Evolutionary conservation across 2,113 vertebrate genomes (phyloP).

Genomic region (Glareola pratincola): DNA sequence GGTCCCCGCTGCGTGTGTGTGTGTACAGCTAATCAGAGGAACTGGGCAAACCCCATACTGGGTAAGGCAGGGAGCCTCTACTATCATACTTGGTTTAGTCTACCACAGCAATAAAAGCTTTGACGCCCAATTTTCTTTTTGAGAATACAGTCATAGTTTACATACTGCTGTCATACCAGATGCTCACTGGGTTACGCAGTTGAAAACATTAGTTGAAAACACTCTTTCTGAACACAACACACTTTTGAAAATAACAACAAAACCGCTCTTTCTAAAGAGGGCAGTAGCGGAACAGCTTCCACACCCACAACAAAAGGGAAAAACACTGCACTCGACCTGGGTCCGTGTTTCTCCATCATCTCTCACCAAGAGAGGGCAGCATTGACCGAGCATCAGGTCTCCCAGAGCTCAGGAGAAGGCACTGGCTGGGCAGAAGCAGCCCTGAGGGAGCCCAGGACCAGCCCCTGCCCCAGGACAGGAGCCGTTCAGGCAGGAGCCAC

Average conservation of each 20-base stretch:
- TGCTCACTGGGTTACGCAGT: not conserved
- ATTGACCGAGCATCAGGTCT: not conserved
- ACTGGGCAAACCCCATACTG: not conserved
- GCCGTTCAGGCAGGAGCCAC: not conserved
- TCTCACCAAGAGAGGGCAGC: conserved; percentile 49
- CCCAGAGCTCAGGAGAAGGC: not conserved
- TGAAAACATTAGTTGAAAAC: fast-evolving
- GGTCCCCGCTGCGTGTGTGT: fast-evolving
- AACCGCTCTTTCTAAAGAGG: not conserved
- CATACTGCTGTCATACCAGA: not conserved
- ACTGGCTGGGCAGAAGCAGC: not conserved
- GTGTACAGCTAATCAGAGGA: not conserved
- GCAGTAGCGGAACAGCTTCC: not conserved
- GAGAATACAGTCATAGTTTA: not conserved
- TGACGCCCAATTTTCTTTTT: not conserved
- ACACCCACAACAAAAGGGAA: not conserved
- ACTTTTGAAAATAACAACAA: not conserved
- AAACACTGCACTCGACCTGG: not conserved
- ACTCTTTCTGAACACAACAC: not conserved
- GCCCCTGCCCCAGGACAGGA: not conserved
- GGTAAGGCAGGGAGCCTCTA: not conserved
- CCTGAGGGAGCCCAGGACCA: not conserved
- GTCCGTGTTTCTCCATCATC: not conserved
- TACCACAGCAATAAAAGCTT: not conserved
- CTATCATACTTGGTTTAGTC: not conserved